phyloP scores from a whole-genome alignment of 2,888 invertebrate species.

The Scotopteryx bipunctaria region DNA sequence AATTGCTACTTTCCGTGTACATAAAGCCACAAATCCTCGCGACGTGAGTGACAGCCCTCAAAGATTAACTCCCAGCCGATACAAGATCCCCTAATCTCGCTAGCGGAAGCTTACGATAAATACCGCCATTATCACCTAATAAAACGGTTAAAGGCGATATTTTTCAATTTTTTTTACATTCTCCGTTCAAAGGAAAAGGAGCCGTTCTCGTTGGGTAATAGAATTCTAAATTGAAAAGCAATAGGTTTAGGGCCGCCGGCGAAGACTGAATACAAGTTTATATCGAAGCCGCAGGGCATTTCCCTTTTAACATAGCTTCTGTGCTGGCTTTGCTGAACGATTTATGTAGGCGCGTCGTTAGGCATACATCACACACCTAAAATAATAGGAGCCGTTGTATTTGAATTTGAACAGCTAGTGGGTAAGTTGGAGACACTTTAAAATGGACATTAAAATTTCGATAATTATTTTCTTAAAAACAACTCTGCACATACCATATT shows the following conservation, averaged over 20 bases:
- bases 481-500: too few species aligned
- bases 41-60: slow-evolving; percentile 13
- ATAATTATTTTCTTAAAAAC: too few species aligned
- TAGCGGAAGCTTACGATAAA: slow-evolving; percentile 43
- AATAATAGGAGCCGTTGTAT: too few species aligned
- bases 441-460: too few species aligned
- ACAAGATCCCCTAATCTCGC: slow-evolving; percentile 34
- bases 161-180: slow-evolving; percentile 52
- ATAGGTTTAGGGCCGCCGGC: slow-evolving; percentile 45
- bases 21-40: slow-evolving; percentile 5
- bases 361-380: too few species aligned
- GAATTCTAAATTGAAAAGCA: slow-evolving; percentile 63
- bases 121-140: slow-evolving; percentile 46
- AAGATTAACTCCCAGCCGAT: slow-evolving; percentile 28
- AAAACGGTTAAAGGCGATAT: slow-evolving; percentile 51
- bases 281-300: slow-evolving; percentile 41
- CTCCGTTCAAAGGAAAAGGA: slow-evolving; percentile 45
- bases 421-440: too few species aligned
- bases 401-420: too few species aligned
- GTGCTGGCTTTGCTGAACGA: slow-evolving; percentile 16
- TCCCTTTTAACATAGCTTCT: slow-evolving; percentile 31
- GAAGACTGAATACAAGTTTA: slow-evolving; percentile 34
- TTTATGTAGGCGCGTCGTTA: background rate
- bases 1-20: too few species aligned
- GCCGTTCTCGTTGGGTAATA: slow-evolving; percentile 49